phyloP scores from a whole-genome alignment of 2,113 vertebrate species.

The Alectura lathami region DNA sequence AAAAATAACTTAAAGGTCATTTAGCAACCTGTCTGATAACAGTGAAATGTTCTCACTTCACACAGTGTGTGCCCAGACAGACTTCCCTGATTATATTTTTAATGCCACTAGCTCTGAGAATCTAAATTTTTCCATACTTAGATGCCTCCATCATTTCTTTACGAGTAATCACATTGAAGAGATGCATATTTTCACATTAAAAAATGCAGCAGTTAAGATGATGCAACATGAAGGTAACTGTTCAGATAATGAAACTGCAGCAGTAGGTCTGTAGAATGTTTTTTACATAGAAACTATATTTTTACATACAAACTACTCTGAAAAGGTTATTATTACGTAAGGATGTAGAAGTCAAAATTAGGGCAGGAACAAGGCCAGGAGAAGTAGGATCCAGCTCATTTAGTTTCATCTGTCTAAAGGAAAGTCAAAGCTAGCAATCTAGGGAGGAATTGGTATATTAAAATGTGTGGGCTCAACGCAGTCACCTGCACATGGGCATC shows the following conservation, averaged over 20 bases:
- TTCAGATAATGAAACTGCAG: background rate
- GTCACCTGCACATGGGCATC: fast-evolving
- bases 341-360: background rate
- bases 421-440: background rate
- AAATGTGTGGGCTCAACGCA: fast-evolving
- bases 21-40: conserved; percentile 42
- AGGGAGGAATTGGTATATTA: background rate
- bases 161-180: background rate
- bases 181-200: background rate
- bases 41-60: conserved; percentile 13
- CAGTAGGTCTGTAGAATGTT: background rate
- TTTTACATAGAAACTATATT: background rate
- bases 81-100: conserved; percentile 13
- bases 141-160: background rate
- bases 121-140: background rate
- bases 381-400: background rate
- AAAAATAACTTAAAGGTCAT: conserved; percentile 47
- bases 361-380: background rate
- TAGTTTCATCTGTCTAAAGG: background rate
- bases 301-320: no score
- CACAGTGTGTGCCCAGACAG: background rate
- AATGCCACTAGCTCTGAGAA: background rate
- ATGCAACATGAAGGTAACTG: background rate
- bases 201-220: background rate
- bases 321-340: conserved; percentile 4